Evolutionary conservation across 2,113 vertebrate species (phyloP).

Genomic region (Corythaeola cristata): DNA sequence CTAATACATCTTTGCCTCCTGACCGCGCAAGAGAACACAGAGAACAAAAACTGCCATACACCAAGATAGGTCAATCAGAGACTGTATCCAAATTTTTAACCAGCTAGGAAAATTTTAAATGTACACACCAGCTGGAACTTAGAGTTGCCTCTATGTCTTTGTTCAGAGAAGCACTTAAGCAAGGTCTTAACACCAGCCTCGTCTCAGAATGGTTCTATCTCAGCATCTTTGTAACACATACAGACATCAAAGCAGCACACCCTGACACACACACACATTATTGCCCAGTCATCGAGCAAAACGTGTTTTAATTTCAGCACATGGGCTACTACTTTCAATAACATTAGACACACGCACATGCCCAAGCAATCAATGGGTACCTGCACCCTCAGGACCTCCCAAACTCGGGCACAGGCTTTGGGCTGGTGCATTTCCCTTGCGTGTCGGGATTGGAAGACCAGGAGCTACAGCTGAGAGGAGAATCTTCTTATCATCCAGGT

Average conservation of each 20-base stretch:
- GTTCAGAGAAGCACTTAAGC: background rate
- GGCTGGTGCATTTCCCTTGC: background rate
- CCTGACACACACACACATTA: fast-evolving
- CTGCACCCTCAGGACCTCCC: background rate
- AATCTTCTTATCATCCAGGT: background rate
- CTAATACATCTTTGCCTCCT: background rate
- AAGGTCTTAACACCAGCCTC: background rate
- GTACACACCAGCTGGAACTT: background rate
- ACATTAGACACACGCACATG: fast-evolving
- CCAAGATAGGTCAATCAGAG: fast-evolving
- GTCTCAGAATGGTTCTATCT: background rate
- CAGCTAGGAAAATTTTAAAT: background rate
- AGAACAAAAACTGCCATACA: background rate
- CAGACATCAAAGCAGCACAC: background rate
- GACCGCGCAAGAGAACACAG: background rate
- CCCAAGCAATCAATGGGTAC: background rate
- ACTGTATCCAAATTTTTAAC: background rate
- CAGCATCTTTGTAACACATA: background rate
- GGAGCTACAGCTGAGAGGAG: background rate
- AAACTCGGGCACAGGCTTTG: background rate
- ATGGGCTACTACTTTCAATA: background rate
- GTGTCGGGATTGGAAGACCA: fast-evolving
- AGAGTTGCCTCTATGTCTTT: background rate
- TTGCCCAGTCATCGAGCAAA: background rate
- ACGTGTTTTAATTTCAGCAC: background rate